Conservation (phyloP, 64 coral and sea anemone species). For the Dendrophyllia cribrosa region DNA sequence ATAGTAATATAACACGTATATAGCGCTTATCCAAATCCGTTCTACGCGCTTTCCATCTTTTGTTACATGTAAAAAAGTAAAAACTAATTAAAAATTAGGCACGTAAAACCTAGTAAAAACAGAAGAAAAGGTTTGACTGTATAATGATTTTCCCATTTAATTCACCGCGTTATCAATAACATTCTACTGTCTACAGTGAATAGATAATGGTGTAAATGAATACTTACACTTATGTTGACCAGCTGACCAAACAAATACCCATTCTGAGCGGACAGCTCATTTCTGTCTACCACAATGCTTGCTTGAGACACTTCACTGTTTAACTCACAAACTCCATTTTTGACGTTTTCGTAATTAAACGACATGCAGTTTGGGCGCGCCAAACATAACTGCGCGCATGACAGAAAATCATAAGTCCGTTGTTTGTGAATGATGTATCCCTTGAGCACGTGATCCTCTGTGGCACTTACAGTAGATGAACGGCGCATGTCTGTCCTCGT, state of each 20-base stretch:
- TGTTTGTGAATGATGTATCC: constrained; percentile 18
- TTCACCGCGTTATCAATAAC: too few species aligned
- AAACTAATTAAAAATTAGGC: too few species aligned
- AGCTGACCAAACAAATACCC: constrained; percentile 24
- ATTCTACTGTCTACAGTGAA: too few species aligned
- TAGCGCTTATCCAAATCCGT: too few species aligned
- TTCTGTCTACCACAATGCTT: neutral
- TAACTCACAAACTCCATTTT: constrained; percentile 55
- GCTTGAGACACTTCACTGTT: neutral
- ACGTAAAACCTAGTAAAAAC: too few species aligned
- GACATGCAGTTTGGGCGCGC: constrained; percentile 6
- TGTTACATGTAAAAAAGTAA: too few species aligned
- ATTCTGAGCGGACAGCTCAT: neutral
- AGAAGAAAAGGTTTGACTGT: too few species aligned
- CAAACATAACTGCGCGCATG: constrained; percentile 69
- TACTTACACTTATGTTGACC: constrained; percentile 33
- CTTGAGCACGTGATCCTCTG: neutral
- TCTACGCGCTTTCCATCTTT: too few species aligned
- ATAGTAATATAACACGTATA: too few species aligned
- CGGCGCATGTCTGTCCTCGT: neutral
- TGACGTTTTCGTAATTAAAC: constrained; percentile 38
- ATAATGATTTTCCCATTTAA: too few species aligned
- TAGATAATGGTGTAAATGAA: neutral
- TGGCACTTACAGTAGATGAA: neutral
- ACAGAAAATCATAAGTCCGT: constrained; percentile 13